Evolutionary conservation across 2,797 vertebrate genomes (phyloP).

Genomic region (Capromys pilorides): DNA sequence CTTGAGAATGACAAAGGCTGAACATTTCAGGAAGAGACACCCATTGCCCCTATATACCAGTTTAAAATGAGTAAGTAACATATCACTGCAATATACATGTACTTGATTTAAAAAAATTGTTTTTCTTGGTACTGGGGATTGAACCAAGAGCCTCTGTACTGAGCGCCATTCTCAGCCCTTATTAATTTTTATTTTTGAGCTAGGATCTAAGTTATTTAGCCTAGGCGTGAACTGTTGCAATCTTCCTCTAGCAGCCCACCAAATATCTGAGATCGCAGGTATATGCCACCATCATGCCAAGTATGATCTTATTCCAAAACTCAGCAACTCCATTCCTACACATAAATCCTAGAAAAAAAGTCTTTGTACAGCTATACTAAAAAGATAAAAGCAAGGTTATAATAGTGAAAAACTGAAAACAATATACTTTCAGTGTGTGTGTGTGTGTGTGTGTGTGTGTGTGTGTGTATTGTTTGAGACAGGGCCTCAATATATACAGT

Average conservation of each 20-base stretch:
- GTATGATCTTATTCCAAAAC: background rate
- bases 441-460: too few species aligned
- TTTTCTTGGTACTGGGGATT: background rate
- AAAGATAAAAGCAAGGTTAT: background rate
- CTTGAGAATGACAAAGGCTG: background rate
- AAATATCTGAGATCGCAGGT: background rate
- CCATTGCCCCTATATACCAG: background rate
- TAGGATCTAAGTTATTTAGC: background rate
- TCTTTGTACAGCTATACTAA: background rate
- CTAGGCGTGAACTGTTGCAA: background rate
- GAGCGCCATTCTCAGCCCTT: background rate
- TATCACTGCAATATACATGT: background rate
- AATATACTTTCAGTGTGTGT: background rate
- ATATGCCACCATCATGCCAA: background rate
- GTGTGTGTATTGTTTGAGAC: background rate
- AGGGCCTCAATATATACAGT: background rate
- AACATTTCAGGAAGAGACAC: background rate
- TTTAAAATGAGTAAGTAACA: slow-evolving; percentile 23
- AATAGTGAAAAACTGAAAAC: background rate
- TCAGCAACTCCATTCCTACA: slow-evolving; percentile 1
- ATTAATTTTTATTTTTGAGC: background rate
- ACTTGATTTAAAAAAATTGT: background rate
- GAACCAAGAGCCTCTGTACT: background rate
- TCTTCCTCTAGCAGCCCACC: background rate
- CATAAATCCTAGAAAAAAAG: slow-evolving; percentile 6